Evolutionary conservation across 2,888 invertebrate genomes (phyloP).

Genomic region (Beris morrisii): DNA sequence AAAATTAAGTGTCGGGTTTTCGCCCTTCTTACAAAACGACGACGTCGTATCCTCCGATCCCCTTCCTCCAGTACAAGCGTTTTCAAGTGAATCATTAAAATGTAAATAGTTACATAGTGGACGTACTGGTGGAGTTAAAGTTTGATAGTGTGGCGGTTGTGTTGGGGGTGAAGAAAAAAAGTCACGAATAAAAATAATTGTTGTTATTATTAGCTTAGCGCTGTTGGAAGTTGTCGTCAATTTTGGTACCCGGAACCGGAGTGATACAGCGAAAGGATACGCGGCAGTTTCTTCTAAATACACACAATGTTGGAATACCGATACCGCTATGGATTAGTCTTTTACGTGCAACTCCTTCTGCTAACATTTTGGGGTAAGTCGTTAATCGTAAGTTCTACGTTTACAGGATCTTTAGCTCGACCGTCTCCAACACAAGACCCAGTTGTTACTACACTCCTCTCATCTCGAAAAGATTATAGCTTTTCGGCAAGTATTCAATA

Average conservation of each 20-base stretch:
- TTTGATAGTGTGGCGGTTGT: neutral
- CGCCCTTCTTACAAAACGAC: constrained; percentile 4
- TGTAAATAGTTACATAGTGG: constrained; percentile 20
- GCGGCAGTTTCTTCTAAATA: constrained; percentile 12
- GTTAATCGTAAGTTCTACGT: too few species aligned
- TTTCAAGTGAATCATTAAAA: constrained; percentile 30
- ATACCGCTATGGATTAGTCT: constrained; percentile 46
- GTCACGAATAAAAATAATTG: too few species aligned
- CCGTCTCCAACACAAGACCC: too few species aligned
- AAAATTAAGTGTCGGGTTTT: constrained; percentile 23
- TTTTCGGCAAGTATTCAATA: constrained; percentile 5
- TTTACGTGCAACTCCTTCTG: constrained; percentile 49
- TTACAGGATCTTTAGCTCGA: too few species aligned
- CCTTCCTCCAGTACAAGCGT: constrained; percentile 9
- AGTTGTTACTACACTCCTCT: too few species aligned
- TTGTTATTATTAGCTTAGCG: too few species aligned
- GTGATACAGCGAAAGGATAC: constrained; percentile 4
- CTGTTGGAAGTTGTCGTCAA: too few species aligned
- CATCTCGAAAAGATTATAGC: too few species aligned
- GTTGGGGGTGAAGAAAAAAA: neutral
- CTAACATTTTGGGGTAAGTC: constrained; percentile 49
- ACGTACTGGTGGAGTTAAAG: constrained; percentile 2
- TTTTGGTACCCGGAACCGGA: too few species aligned
- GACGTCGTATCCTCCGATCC: neutral
- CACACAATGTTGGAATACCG: constrained; percentile 45